A percentile compares a stretch with the other conserved stretches of the same genome.
Evolutionary conservation across 2,888 invertebrate species (phyloP).

Genomic region (Callyntrura sp.): DNA sequence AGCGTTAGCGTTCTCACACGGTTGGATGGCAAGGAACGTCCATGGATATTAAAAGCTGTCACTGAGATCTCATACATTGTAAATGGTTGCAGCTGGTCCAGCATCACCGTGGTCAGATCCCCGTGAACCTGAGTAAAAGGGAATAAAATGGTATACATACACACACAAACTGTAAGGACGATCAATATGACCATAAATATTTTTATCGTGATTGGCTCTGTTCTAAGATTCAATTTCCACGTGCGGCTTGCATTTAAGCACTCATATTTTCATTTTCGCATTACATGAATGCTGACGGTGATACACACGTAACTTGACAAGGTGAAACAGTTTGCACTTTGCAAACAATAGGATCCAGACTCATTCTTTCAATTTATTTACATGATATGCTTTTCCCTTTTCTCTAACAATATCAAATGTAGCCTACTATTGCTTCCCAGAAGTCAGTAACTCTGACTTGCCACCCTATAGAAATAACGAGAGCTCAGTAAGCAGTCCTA

Average conservation of each 20-base stretch:
- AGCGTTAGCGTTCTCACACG: slow-evolving; percentile 91
- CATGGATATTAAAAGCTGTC: slow-evolving; percentile 90
- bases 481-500: too few relatives aligned
- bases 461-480: too few relatives aligned
- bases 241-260: not conserved
- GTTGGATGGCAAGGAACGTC: slow-evolving; percentile 92
- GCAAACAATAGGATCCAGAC: too few relatives aligned
- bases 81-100: slow-evolving; percentile 90
- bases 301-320: not conserved
- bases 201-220: not conserved
- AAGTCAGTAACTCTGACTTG: too few relatives aligned
- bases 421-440: too few relatives aligned
- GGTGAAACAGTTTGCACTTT: too few relatives aligned
- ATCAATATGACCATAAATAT: not conserved
- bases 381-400: too few relatives aligned
- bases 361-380: too few relatives aligned
- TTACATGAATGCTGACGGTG: not conserved
- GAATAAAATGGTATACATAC: too few relatives aligned
- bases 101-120: slow-evolving; percentile 87
- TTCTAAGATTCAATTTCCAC: not conserved
- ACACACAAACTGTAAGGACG: slow-evolving; percentile 5
- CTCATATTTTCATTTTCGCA: not conserved
- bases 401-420: too few relatives aligned
- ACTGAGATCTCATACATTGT: slow-evolving; percentile 94
- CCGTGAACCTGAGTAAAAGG: slow-evolving; percentile 86